Percentiles rank a stretch among this genome's conserved stretches.
Conservation (phyloP, 35 echinoderm and acorn worm species). For the Lytechinus pictus region DNA sequence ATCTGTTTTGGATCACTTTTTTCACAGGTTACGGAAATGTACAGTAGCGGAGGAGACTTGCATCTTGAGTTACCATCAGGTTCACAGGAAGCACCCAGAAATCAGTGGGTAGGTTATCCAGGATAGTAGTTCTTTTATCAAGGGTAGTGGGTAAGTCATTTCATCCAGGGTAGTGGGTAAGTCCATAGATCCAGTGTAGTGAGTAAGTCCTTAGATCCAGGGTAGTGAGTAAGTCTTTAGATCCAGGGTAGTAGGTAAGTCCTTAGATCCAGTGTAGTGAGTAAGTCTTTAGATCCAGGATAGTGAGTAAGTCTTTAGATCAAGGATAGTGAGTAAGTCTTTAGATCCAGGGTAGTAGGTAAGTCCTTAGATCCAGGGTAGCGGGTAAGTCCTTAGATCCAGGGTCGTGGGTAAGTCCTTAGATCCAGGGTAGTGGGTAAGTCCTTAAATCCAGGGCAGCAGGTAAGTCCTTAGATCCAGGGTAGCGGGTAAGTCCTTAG, state of each 20-base stretch:
- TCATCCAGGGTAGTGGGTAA: not conserved
- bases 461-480: not conserved
- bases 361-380: not conserved
- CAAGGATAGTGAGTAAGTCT: not conserved
- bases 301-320: not conserved
- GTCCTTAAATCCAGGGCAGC: not conserved
- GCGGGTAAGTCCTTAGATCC: not conserved
- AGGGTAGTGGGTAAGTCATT: not conserved
- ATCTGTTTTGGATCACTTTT: not conserved
- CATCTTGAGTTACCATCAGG: constrained; percentile 98
- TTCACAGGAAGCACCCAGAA: constrained; percentile 89
- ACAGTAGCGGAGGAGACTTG: constrained; percentile 95
- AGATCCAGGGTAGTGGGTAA: not conserved
- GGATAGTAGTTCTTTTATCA: not conserved
- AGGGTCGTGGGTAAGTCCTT: not conserved
- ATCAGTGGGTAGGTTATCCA: constrained; percentile 84
- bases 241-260: not conserved
- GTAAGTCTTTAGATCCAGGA: not conserved
- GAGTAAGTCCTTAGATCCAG: not conserved
- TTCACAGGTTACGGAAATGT: constrained; percentile 94
- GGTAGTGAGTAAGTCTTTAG: not conserved
- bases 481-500: not conserved
- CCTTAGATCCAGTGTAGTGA: not conserved
- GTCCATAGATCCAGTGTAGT: not conserved
- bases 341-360: not conserved